A percentile compares a stretch with the other conserved stretches of the same genome.
phyloP scores from a whole-genome alignment of 2,113 vertebrate genomes.

The Nematolebias whitei region DNA sequence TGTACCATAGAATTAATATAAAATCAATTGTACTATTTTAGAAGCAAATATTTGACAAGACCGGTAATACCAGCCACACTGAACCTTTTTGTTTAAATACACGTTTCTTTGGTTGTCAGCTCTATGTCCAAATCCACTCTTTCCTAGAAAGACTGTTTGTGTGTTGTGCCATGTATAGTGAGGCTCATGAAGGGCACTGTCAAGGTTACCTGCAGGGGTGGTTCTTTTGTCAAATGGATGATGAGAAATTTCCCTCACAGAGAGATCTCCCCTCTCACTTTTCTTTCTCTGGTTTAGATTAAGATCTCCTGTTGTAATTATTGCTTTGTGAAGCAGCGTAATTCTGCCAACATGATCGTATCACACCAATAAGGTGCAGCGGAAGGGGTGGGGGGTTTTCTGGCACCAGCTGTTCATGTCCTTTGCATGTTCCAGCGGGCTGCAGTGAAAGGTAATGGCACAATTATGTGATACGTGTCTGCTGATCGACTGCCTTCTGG shows the following conservation, averaged over 20 bases:
- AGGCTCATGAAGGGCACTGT: conserved; percentile 45
- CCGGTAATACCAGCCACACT: conserved; percentile 2
- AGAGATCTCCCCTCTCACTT: not conserved
- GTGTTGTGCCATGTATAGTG: conserved; percentile 1
- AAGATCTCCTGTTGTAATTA: conserved; percentile 73
- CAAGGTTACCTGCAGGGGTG: conserved; percentile 59
- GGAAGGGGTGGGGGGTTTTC: conserved; percentile 18
- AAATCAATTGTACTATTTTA: not conserved
- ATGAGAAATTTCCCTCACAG: not conserved
- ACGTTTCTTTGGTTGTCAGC: not conserved
- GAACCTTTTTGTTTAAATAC: not conserved
- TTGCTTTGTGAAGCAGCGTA: conserved; percentile 53
- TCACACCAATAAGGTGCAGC: conserved; percentile 54
- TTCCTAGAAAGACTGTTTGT: not conserved
- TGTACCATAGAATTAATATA: no score
- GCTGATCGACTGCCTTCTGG: conserved; percentile 46
- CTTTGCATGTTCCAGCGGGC: conserved; percentile 58
- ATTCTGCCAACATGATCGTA: conserved; percentile 67
- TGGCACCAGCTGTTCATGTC: conserved; percentile 55
- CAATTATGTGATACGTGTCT: conserved; percentile 42
- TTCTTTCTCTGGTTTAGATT: conserved; percentile 43
- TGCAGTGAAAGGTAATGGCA: conserved; percentile 36
- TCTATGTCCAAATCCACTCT: not conserved
- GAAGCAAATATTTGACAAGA: not conserved
- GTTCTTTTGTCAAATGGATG: not conserved